These are phyloP conservation scores for Rhopalosiphum nymphaeae DNA, from an alignment of 2,888 invertebrate genomes.

Conservation along the genomic window DNA sequence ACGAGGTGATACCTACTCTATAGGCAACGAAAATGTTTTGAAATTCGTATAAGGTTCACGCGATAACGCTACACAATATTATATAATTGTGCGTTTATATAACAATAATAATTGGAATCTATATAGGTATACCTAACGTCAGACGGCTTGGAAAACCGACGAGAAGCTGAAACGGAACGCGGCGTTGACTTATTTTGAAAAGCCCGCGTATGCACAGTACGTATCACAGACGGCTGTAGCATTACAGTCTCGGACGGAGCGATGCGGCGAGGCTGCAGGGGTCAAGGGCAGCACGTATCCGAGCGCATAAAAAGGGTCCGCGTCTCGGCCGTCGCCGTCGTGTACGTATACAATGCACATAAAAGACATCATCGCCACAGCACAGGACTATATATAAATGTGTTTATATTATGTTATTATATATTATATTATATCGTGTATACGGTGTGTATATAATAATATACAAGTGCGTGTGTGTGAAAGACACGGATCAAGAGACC, in stretches of 20 bases:
- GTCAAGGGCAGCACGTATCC: constrained; percentile 27
- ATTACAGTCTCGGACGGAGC: background rate
- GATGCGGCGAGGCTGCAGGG: constrained; percentile 17
- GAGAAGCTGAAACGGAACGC: background rate
- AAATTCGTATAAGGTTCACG: background rate
- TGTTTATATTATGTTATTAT: constrained; percentile 6
- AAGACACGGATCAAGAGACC: constrained; percentile 19
- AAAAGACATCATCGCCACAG: background rate
- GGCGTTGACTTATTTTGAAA: background rate
- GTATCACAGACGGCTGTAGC: background rate
- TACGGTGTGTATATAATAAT: background rate
- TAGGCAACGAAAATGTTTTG: background rate
- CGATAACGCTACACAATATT: background rate
- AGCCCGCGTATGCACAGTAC: background rate
- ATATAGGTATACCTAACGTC: too few relatives aligned
- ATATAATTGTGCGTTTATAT: too few relatives aligned
- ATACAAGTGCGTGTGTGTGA: background rate
- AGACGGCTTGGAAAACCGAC: background rate
- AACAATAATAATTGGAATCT: background rate
- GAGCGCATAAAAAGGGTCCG: constrained; percentile 38
- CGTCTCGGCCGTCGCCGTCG: constrained; percentile 1
- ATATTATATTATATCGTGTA: constrained; percentile 1
- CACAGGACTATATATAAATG: constrained; percentile 7
- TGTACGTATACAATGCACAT: background rate
- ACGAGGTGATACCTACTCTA: background rate